phyloP scores from a whole-genome alignment of 2,797 vertebrate genomes.

The Brotula barbata region DNA sequence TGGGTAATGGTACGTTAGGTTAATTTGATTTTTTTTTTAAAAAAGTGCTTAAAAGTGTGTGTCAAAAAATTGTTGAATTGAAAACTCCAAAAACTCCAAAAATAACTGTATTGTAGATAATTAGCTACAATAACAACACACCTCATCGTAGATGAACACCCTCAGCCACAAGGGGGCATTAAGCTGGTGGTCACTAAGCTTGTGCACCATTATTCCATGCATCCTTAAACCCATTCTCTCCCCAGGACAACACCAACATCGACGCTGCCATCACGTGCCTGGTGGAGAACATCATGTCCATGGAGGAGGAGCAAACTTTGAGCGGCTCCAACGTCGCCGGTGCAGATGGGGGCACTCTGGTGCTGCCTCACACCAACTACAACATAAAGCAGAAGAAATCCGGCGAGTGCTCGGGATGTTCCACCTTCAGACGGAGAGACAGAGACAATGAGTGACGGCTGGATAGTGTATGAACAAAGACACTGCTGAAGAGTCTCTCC shows the following conservation, averaged over 20 bases:
- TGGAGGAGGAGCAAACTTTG: conserved; percentile 48
- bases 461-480: neutral
- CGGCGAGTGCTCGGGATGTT: conserved; percentile 64
- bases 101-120: no score
- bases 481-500: neutral
- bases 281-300: conserved; percentile 76
- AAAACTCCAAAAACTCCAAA: no score
- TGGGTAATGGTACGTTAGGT: no score
- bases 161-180: neutral
- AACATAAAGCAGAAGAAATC: conserved; percentile 50
- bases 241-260: conserved; percentile 83
- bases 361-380: conserved; percentile 73
- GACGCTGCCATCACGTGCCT: conserved; percentile 77
- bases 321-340: conserved; percentile 13
- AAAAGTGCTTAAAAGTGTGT: no score
- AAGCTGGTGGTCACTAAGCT: no score
- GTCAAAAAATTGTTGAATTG: no score
- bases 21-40: no score
- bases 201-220: no score
- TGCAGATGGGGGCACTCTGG: conserved; percentile 57
- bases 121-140: no score
- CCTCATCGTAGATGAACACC: neutral
- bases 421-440: conserved; percentile 34
- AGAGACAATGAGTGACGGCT: conserved; percentile 38
- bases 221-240: neutral